Percentiles rank a stretch among this genome's conserved stretches.
phyloP scores from a whole-genome alignment of 2,888 invertebrate genomes.

The Oxycera nigricornis region DNA sequence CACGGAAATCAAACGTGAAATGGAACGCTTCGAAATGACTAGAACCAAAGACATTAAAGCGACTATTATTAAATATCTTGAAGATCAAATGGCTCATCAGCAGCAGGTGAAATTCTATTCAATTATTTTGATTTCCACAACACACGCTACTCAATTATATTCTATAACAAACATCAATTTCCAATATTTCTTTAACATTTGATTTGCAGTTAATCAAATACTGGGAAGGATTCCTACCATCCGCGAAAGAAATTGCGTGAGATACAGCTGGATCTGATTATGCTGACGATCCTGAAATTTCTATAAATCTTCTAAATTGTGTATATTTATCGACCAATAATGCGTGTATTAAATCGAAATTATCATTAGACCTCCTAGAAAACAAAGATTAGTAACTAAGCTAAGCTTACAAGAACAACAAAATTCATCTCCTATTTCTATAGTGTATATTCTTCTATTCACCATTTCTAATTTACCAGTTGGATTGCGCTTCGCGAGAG shows the following conservation, averaged over 20 bases:
- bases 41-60: slow-evolving; percentile 89
- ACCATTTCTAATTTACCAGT: background rate
- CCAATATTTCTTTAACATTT: slow-evolving; percentile 27
- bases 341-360: slow-evolving; percentile 40
- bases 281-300: slow-evolving; percentile 28
- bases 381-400: slow-evolving; percentile 27
- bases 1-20: slow-evolving; percentile 90
- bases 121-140: no score
- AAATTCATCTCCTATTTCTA: slow-evolving; percentile 14
- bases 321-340: slow-evolving; percentile 42
- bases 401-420: slow-evolving; percentile 24
- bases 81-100: slow-evolving; percentile 93
- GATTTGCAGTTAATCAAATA: slow-evolving; percentile 80
- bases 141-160: no score
- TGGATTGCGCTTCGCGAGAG: slow-evolving; percentile 26
- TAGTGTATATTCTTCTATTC: background rate
- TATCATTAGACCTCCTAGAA: slow-evolving; percentile 38
- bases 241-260: slow-evolving; percentile 90
- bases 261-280: slow-evolving; percentile 7
- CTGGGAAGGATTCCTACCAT: slow-evolving; percentile 96
- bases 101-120: slow-evolving; percentile 91
- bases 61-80: slow-evolving; percentile 89
- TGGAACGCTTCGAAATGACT: slow-evolving; percentile 89
- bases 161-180: background rate
- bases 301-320: slow-evolving; percentile 34